Conservation (phyloP, 2,797 vertebrate species). For the Pagetopsis macropterus region DNA sequence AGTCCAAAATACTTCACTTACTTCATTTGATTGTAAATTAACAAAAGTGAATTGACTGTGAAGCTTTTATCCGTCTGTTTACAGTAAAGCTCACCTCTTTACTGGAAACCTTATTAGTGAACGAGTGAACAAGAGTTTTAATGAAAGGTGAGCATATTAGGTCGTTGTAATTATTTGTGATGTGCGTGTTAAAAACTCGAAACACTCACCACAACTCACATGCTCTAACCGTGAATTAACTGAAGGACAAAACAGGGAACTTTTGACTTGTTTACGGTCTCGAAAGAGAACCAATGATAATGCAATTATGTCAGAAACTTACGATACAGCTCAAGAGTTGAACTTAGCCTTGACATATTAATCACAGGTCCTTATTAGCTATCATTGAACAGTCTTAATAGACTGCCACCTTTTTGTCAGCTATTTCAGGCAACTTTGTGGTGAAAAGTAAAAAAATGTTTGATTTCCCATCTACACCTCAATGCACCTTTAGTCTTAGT, state of each 20-base stretch:
- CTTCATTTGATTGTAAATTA: conserved; percentile 18
- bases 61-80: conserved; percentile 1
- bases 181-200: background rate
- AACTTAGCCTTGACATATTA: background rate
- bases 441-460: background rate
- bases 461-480: background rate
- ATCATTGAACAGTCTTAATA: background rate
- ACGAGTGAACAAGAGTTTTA: background rate
- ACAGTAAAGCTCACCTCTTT: background rate
- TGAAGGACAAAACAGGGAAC: background rate
- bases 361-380: background rate
- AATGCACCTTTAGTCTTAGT: background rate
- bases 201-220: background rate
- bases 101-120: background rate
- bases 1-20: conserved; percentile 41
- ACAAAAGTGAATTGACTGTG: conserved; percentile 7
- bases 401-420: background rate
- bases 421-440: too few species aligned
- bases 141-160: background rate
- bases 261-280: background rate
- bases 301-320: background rate
- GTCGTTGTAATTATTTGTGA: background rate
- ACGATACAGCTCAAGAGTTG: too few species aligned
- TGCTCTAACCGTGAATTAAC: background rate
- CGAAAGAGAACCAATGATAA: background rate